phyloP scores from a whole-genome alignment of 1,140 invertebrate species.

The Drosophila repleta region DNA sequence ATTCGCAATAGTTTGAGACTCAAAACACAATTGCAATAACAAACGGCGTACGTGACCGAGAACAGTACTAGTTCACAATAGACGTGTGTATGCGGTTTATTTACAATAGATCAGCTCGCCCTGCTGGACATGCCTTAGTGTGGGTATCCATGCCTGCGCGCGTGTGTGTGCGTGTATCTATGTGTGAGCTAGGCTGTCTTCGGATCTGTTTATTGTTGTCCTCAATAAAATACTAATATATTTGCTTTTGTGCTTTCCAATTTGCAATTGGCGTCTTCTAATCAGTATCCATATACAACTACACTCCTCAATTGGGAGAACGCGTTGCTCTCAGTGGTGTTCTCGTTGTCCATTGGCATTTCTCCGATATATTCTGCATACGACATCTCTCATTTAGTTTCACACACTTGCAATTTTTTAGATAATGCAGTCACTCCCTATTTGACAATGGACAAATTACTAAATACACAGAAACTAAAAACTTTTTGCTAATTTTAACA shows the following conservation, averaged over 20 bases:
- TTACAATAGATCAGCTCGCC: constrained; percentile 71
- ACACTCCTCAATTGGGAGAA: constrained; percentile 14
- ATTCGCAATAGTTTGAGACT: constrained; percentile 38
- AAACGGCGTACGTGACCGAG: constrained; percentile 75
- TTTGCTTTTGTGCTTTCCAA: constrained; percentile 8
- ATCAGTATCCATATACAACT: constrained; percentile 27
- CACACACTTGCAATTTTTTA: constrained; percentile 9
- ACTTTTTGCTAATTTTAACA: constrained; percentile 38
- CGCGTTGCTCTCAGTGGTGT: constrained; percentile 3
- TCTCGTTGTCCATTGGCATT: constrained; percentile 10
- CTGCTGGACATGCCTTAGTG: constrained; percentile 51
- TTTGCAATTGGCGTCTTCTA: constrained; percentile 31
- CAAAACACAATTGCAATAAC: constrained; percentile 39
- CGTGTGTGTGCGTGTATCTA: background rate
- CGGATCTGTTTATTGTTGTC: background rate
- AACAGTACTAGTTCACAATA: constrained; percentile 71
- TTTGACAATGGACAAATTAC: background rate
- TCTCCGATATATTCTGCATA: background rate
- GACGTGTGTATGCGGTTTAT: constrained; percentile 69
- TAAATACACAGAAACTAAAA: constrained; percentile 30
- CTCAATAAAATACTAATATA: background rate
- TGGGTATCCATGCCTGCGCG: constrained; percentile 14
- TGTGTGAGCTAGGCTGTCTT: background rate
- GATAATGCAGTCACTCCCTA: background rate
- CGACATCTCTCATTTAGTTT: background rate